Evolutionary conservation across 2,888 invertebrate genomes (phyloP), one percentile per base, ranked within the genome.

Genomic region (Sericinus montela): DNA sequence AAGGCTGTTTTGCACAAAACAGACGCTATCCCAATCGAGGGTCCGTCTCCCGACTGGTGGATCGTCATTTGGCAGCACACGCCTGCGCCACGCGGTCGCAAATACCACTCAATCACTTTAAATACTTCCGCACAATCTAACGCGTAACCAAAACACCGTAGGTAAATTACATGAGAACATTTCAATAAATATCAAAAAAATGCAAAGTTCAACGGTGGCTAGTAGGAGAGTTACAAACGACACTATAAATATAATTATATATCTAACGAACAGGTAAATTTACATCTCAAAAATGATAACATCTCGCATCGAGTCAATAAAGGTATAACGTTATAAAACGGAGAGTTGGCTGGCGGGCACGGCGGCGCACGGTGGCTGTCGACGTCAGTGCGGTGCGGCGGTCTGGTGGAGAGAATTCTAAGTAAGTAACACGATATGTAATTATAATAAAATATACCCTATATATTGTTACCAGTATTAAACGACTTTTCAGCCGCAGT

Each of bases 231-330:
- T 75, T 81, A 82, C 73, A 82, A 80, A 83, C 75, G 76, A 77
- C 73, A 68, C 80, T 81, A 80, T 76, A 82, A 82, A 80, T 81
- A 74, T 72, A 69, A 63, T 70, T 71, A 65, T 71, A 72, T 67
- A 67, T 56, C 72, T 79, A 75, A 67, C 78, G 83, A 85, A 76
- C 62, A 69, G 80, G 85, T 84, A 85, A 85, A 84, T 80, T 80
- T 83, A 83, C 76, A 83, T 84, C 82, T 83, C 83, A 85, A 84
- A 84, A 85, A 77, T 81, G 81, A 81, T 85, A 82, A 80, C 77
- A 73, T 75, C 75, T 80, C 71, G 62, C 63, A 63, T 63, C 67
- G 73, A 74, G 70, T 79, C 73, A 65, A 69, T 79, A 75, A 74
- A 80, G 75, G 13, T 44, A 82, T 67, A 68, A 15, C 67, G 71